Base-by-base conservation (phyloP, 2,888 invertebrate genomes). In the Noctua comes region DNA sequence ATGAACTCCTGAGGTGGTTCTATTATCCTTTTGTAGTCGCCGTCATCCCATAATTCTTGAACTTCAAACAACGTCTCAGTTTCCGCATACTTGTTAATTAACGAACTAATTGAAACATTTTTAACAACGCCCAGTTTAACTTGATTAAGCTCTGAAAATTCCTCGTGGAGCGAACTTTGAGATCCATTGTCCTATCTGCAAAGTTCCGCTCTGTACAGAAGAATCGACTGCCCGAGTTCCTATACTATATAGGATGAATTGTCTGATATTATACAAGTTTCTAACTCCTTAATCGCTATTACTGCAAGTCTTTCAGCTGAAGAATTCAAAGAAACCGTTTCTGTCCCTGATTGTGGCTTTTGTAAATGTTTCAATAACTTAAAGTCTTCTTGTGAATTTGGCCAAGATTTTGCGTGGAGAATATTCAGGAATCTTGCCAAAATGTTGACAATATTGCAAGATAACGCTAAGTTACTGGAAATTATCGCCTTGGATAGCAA, bases 51-150 rank as follows among this genome's bases (percentile, higher is more conserved):
- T 87, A 72, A 83, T 80, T 79, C 79, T 68, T 78, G 78, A 80
- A 82, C 77, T 88, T 84, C 74, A 78, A 84, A 85, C 73, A 89
- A 84, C 82, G 72, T 76, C 79, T 83, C 76, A 86, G 68, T 77
- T 82, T 72, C 68, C 76, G 80, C 80, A 83, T 81, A 82, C 79
- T 84, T 83, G 77, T 85, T 88, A 74, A 86, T 84, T 86, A 88
- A 73, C 73, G 71, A 73, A 82, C 83, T 88, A 89, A 90, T 90
- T 91, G 86, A 92, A 88, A 88, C 87, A 89, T 91, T 92, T 91
- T 88, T 89, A 89, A 89, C 83, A 84, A 54, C 82, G 80, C 69
- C 81, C 80, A 71, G 79, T 86, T 88, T 79, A 85, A 85, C 81
- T 87, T 88, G 88, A 90, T 89, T 88, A 89, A 88, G 84, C 72